phyloP scores from a whole-genome alignment of 2,113 vertebrate genomes.

The Amia ocellicauda region DNA sequence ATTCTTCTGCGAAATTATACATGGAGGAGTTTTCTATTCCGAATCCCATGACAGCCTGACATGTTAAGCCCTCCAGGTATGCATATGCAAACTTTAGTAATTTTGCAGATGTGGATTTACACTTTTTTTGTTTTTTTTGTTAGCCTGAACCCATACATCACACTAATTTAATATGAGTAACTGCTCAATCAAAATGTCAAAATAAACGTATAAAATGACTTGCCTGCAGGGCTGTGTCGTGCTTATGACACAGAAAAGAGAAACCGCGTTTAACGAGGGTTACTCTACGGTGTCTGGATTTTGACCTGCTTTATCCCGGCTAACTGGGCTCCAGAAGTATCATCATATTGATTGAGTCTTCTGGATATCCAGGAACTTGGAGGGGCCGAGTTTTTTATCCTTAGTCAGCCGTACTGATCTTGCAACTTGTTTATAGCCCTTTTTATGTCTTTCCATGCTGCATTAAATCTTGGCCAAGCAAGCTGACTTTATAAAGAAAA shows the following conservation, averaged over 20 bases:
- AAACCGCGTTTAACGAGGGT: no score
- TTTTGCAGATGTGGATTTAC: not conserved
- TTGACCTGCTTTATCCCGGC: no score
- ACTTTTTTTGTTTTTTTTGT: no score
- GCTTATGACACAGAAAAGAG: no score
- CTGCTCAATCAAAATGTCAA: no score
- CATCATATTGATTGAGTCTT: not conserved
- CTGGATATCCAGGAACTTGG: not conserved
- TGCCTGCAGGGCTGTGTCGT: no score
- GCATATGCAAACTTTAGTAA: not conserved
- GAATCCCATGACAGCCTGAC: not conserved
- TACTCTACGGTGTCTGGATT: no score
- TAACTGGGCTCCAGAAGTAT: no score
- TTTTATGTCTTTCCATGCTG: constrained; percentile 4
- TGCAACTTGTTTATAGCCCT: constrained; percentile 1
- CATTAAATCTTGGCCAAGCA: constrained; percentile 11
- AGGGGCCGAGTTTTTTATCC: not conserved
- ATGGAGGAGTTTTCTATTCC: no score
- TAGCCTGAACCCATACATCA: not conserved
- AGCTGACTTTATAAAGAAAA: constrained; percentile 13
- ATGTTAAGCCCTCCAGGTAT: not conserved
- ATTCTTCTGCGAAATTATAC: no score
- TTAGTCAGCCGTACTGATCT: not conserved
- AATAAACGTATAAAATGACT: no score
- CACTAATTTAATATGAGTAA: not conserved